Evolutionary conservation across 2,797 vertebrate species (phyloP).

Genomic region (Sebastes cheni): DNA sequence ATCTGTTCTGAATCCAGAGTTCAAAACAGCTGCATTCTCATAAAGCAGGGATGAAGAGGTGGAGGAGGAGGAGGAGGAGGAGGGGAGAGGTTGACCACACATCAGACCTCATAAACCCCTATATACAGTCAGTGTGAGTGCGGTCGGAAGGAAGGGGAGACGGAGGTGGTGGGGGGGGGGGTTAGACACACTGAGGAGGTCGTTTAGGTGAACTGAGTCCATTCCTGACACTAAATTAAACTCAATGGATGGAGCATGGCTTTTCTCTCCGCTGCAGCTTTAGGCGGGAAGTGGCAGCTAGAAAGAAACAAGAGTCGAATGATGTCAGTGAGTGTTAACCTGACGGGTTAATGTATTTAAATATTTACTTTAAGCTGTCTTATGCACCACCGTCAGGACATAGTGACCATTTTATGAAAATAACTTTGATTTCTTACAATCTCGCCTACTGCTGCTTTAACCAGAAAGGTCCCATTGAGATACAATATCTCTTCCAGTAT

Average conservation of each 20-base stretch:
- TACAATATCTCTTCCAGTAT: too few relatives aligned
- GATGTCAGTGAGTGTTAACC: neutral
- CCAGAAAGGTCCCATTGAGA: too few relatives aligned
- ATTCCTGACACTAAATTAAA: neutral
- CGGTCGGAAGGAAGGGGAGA: conserved; percentile 30
- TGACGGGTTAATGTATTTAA: neutral
- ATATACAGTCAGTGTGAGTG: conserved; percentile 13
- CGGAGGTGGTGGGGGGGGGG: neutral
- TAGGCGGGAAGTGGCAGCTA: too few relatives aligned
- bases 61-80: neutral
- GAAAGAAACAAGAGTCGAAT: neutral
- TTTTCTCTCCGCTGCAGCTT: too few relatives aligned
- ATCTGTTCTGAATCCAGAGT: conserved; percentile 7
- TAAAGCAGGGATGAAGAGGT: neutral
- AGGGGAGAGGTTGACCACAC: conserved; percentile 22
- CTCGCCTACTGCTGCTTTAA: too few relatives aligned
- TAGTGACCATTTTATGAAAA: too few relatives aligned
- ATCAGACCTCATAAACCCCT: conserved; percentile 35
- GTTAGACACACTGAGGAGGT: neutral
- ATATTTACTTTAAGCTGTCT: too few relatives aligned
- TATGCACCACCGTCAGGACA: too few relatives aligned
- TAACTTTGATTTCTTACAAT: too few relatives aligned
- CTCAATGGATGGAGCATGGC: neutral
- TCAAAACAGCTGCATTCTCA: neutral
- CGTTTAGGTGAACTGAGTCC: conserved; percentile 1